Evolutionary conservation across 2,888 invertebrate species (phyloP), one percentile per base, ranked within the genome.

Genomic region (Entomobrya proxima): DNA sequence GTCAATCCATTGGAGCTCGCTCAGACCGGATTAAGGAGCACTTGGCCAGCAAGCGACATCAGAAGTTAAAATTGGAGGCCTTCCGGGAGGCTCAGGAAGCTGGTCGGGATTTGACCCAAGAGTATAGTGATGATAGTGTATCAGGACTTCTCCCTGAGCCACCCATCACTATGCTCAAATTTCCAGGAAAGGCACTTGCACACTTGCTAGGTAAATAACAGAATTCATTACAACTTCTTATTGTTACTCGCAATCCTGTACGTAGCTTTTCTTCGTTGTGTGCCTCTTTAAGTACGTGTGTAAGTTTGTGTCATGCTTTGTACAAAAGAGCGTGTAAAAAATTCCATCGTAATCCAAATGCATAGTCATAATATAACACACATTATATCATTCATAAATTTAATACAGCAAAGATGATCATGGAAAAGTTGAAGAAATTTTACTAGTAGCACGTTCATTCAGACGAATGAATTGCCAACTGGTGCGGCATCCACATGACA

Each of bases 121-220:
- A 90, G 75, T 90, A 90, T 69, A 88, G 88, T 84, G 90, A 90
- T 80, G 90, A 90, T 80, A 88, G 87, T 83, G 89, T 88, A 44
- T 86, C 88, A 37, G 90, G 89, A 21, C 80, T 90, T 37, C 79
- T 90, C 11, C 90, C 90, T 58, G 90, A 90, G 85, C 90, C 90
- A 67, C 90, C 90, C 9, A 90, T 90, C 86, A 90, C 90, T 47
- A 90, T 90, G 90, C 90, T 90, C 83, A 90, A 90, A 82, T 90
- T 90, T 80, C 90, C 90, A 27, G 90, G 90, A 85, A 90, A 90
- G 87, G 90, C 90, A 69, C 86, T 90, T 64, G 90, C 90, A 67
- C 90, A 90, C 86, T 88, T 90, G 72, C 85, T 90, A 83, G 90
- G 90, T 90, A 88, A 79, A 40, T 27, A 58, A 21, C 27, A 61